A percentile compares a stretch with the other conserved stretches of the same genome.
phyloP scores from a whole-genome alignment of 1,140 invertebrate species.

The Macrotrachela quadricornifera region DNA sequence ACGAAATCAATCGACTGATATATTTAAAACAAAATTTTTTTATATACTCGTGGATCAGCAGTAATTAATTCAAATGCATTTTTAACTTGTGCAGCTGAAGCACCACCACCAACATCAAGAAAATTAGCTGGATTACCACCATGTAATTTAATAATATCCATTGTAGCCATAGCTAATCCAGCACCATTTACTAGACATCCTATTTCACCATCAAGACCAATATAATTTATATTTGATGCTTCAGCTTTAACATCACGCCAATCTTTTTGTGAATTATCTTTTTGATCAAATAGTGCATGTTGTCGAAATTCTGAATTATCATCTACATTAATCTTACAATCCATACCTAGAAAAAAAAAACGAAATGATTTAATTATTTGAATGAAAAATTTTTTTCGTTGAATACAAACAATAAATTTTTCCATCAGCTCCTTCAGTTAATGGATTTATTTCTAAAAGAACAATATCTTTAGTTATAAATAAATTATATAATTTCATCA shows the following conservation, averaged over 20 bases:
- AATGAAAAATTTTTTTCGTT: neutral
- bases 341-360: slow-evolving; percentile 37
- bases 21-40: neutral
- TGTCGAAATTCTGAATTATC: slow-evolving; percentile 90
- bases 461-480: slow-evolving; percentile 84
- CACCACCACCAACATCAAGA: slow-evolving; percentile 33
- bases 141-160: slow-evolving; percentile 35
- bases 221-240: slow-evolving; percentile 71
- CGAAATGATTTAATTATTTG: neutral
- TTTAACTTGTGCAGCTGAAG: slow-evolving; percentile 49
- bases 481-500: slow-evolving; percentile 69
- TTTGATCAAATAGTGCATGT: slow-evolving; percentile 37
- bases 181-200: slow-evolving; percentile 42
- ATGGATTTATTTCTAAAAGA: slow-evolving; percentile 92
- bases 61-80: slow-evolving; percentile 42
- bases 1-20: neutral
- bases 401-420: slow-evolving; percentile 54
- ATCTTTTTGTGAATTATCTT: slow-evolving; percentile 37
- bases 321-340: slow-evolving; percentile 97
- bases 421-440: slow-evolving; percentile 70
- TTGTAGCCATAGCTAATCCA: slow-evolving; percentile 38
- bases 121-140: slow-evolving; percentile 37
- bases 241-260: slow-evolving; percentile 74
- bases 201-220: slow-evolving; percentile 60
- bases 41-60: slow-evolving; percentile 15